Evolutionary conservation across 2,113 vertebrate species (phyloP).

Genomic region (Smithornis capensis): DNA sequence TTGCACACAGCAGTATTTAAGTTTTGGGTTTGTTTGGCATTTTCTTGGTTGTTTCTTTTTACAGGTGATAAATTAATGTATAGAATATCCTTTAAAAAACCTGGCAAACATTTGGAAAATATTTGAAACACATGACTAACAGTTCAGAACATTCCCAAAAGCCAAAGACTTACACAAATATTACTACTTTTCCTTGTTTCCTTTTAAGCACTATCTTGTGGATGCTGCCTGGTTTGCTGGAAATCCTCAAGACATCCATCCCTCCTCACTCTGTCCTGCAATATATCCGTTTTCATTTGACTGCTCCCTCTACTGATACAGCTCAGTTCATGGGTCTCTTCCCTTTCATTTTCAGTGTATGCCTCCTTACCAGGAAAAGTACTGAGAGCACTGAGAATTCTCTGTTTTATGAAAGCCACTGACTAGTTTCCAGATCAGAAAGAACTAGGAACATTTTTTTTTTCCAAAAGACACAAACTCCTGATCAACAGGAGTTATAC

Average conservation of each 20-base stretch:
- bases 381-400: neutral
- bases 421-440: neutral
- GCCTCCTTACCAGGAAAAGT: neutral
- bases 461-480: neutral
- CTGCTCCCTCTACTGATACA: neutral
- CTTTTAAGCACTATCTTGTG: neutral
- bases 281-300: neutral
- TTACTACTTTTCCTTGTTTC: neutral
- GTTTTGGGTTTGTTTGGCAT: neutral
- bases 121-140: neutral
- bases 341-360: neutral
- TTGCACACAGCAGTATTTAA: neutral
- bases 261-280: neutral
- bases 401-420: neutral
- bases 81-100: neutral
- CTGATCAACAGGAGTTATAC: neutral
- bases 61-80: neutral
- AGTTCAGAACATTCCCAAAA: neutral
- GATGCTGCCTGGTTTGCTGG: neutral
- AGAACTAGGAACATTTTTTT: neutral
- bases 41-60: neutral
- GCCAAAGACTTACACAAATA: neutral
- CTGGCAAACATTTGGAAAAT: neutral
- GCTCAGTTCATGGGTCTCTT: neutral
- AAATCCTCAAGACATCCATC: neutral